Conservation (phyloP, 2,888 invertebrate genomes). For the Aphodius granarius region DNA sequence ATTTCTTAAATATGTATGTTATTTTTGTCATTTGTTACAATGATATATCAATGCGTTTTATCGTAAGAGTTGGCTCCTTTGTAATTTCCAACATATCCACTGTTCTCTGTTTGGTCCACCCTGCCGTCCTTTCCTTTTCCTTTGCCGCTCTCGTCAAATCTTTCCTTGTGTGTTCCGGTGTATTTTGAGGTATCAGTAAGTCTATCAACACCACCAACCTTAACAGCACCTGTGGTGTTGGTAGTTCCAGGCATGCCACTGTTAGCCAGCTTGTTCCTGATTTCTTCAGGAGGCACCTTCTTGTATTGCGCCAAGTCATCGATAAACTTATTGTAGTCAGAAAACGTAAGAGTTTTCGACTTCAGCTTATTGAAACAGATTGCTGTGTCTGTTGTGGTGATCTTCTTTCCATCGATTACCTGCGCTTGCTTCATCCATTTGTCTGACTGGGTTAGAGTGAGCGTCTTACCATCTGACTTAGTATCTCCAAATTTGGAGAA, state of each 20-base stretch:
- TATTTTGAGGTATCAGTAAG: slow-evolving; percentile 83
- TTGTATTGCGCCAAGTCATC: slow-evolving; percentile 81
- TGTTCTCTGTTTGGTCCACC: slow-evolving; percentile 70
- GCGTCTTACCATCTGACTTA: slow-evolving; percentile 81
- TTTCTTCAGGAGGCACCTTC: slow-evolving; percentile 71
- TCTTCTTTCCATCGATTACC: slow-evolving; percentile 70
- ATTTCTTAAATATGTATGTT: too few species aligned
- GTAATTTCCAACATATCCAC: slow-evolving; percentile 82
- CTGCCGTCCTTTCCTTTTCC: slow-evolving; percentile 86
- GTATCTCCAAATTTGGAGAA: slow-evolving; percentile 87
- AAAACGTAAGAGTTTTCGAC: slow-evolving; percentile 41
- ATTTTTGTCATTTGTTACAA: too few species aligned
- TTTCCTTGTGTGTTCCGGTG: slow-evolving; percentile 81
- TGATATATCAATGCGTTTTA: slow-evolving; percentile 57
- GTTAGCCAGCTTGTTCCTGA: slow-evolving; percentile 74
- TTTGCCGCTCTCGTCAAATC: slow-evolving; percentile 80
- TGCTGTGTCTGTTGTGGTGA: slow-evolving; percentile 87
- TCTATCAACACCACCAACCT: slow-evolving; percentile 66
- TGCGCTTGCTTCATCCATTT: slow-evolving; percentile 95
- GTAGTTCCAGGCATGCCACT: slow-evolving; percentile 74
- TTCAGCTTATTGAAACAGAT: slow-evolving; percentile 79
- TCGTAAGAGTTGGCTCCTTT: slow-evolving; percentile 78
- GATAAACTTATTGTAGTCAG: slow-evolving; percentile 63
- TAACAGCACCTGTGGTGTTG: slow-evolving; percentile 50
- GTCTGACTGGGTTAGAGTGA: slow-evolving; percentile 88